A percentile compares a stretch with the other conserved stretches of the same genome.
These are phyloP conservation scores for Octopus sinensis DNA, from an alignment of 1,140 invertebrate species.

Conservation along the genomic window DNA sequence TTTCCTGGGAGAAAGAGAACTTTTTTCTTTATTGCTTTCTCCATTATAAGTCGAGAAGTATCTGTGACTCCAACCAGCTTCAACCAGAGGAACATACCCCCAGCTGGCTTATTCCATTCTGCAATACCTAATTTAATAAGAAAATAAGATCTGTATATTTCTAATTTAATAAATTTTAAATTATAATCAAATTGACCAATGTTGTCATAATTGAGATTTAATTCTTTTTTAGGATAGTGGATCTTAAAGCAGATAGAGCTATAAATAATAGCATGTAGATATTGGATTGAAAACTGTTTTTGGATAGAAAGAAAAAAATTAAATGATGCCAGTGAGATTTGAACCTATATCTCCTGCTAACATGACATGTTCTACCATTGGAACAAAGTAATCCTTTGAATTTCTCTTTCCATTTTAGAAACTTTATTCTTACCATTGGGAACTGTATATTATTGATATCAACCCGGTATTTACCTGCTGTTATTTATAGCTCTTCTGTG, in stretches of 20 bases:
- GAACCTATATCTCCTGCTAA: no score
- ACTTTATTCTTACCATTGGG: no score
- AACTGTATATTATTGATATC: no score
- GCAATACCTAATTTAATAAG: slow-evolving; percentile 60
- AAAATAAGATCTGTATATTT: slow-evolving; percentile 7
- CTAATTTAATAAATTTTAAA: neutral
- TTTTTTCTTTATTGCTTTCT: slow-evolving; percentile 61
- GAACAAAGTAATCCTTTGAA: no score
- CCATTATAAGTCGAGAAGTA: slow-evolving; percentile 71
- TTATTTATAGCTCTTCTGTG: no score
- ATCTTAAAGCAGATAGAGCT: neutral
- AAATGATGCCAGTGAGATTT: no score
- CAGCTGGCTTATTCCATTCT: slow-evolving; percentile 67
- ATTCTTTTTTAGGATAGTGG: neutral
- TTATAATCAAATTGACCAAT: no score
- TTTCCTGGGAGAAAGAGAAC: slow-evolving; percentile 67
- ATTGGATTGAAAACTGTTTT: no score
- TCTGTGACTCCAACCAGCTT: slow-evolving; percentile 67
- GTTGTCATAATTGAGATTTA: neutral
- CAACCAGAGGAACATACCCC: slow-evolving; percentile 78
- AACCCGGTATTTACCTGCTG: no score
- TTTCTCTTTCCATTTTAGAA: no score
- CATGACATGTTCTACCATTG: no score
- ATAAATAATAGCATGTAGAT: neutral
- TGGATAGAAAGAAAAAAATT: no score